Conservation (phyloP, 2,888 invertebrate genomes). For the Hermodice carunculata region DNA sequence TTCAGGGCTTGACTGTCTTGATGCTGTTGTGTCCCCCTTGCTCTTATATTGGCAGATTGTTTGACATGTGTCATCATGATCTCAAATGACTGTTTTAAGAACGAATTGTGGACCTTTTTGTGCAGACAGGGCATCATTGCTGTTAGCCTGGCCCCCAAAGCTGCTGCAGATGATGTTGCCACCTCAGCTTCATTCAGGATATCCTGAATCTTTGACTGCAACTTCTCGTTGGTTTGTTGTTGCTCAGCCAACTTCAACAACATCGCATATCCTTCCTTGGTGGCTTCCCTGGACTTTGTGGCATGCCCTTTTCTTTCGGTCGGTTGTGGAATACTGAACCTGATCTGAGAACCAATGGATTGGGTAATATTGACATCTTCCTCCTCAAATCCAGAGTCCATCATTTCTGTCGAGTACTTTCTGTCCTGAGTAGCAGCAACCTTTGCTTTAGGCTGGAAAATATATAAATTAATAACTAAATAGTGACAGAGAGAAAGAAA, state of each 20-base stretch:
- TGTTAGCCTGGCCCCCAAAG: no score
- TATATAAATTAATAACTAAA: background rate
- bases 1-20: no score
- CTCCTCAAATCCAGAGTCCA: background rate
- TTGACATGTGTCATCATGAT: no score
- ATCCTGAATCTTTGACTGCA: background rate
- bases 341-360: background rate
- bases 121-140: no score
- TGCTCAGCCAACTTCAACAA: background rate
- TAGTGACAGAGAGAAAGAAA: no score
- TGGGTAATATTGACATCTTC: no score
- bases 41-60: no score
- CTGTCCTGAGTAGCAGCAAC: background rate
- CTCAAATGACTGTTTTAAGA: no score
- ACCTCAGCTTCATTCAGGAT: background rate
- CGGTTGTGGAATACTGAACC: background rate
- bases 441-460: background rate
- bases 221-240: background rate
- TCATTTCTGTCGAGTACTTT: background rate
- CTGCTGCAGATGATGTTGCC: no score
- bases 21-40: no score
- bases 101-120: no score
- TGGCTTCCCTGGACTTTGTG: background rate
- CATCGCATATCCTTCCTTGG: background rate
- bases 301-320: background rate